These are phyloP conservation scores for Mythimna lalbum DNA, from an alignment of 2,888 invertebrate species.

Conservation along the genomic window DNA sequence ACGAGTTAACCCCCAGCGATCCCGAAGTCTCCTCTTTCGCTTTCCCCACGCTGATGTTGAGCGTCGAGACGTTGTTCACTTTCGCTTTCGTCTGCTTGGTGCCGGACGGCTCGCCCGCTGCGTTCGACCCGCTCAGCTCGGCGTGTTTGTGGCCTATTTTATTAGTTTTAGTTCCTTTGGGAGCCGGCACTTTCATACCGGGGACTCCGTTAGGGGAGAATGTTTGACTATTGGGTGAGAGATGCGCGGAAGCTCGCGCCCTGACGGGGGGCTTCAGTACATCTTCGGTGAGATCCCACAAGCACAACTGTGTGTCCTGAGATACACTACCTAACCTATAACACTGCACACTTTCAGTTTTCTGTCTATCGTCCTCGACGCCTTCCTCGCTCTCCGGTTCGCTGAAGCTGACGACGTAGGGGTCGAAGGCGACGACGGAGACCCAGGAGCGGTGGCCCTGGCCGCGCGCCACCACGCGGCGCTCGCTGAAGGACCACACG, in stretches of 20 bases:
- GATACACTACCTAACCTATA: conserved; percentile 98
- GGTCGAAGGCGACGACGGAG: conserved; percentile 98
- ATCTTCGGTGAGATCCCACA: conserved; percentile 99
- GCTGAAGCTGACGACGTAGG: conserved; percentile 94
- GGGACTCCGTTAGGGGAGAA: conserved; percentile 78
- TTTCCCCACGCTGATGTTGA: conserved; percentile 86
- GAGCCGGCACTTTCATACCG: conserved; percentile 70
- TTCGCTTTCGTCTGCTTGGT: conserved; percentile 76
- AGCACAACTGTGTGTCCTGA: conserved; percentile 99
- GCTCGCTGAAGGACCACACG: conserved; percentile 98
- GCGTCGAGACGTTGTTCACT: conserved; percentile 78
- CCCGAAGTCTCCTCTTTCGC: conserved; percentile 83
- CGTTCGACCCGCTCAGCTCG: conserved; percentile 73
- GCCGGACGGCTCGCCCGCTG: conserved; percentile 81
- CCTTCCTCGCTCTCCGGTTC: conserved; percentile 92
- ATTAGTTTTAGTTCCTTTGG: conserved; percentile 78
- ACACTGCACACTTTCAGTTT: conserved; percentile 90
- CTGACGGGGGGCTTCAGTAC: conserved; percentile 94
- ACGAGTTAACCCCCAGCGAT: conserved; percentile 91
- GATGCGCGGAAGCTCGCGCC: conserved; percentile 83
- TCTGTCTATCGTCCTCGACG: conserved; percentile 80
- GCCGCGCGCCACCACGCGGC: conserved; percentile 98
- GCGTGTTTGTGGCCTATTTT: conserved; percentile 84
- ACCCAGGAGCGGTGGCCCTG: conserved; percentile 99
- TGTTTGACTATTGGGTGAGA: conserved; percentile 75